Conservation (phyloP, 1,140 invertebrate species). For the Aricia agestis region DNA sequence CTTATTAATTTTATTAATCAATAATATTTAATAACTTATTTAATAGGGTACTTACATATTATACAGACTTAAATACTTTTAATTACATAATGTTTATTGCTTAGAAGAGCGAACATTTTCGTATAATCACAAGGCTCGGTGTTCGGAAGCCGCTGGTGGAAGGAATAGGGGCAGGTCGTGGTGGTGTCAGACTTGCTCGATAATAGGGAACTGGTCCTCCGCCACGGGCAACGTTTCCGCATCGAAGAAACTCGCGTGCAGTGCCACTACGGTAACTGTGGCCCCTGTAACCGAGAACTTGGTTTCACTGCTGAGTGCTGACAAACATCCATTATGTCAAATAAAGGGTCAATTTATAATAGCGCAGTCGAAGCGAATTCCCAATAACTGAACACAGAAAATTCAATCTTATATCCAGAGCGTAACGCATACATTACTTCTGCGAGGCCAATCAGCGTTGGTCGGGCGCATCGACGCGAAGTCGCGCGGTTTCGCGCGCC, state of each 20-base stretch:
- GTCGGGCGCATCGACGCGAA: too few relatives aligned
- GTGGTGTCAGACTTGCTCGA: constrained; percentile 65
- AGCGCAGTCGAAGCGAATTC: too few relatives aligned
- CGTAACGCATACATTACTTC: too few relatives aligned
- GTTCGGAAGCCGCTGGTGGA: constrained; percentile 3
- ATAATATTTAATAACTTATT: too few relatives aligned
- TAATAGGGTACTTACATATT: too few relatives aligned
- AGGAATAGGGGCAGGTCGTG: constrained; percentile 40
- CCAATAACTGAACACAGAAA: too few relatives aligned
- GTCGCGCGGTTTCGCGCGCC: too few relatives aligned
- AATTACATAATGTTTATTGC: not conserved
- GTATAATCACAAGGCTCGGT: not conserved
- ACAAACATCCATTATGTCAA: too few relatives aligned
- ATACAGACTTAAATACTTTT: not conserved
- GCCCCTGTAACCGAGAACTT: constrained; percentile 67
- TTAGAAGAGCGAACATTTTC: not conserved
- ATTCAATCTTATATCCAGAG: too few relatives aligned
- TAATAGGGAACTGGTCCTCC: constrained; percentile 58
- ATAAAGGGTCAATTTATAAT: too few relatives aligned
- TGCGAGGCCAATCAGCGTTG: too few relatives aligned
- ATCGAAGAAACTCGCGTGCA: constrained; percentile 88
- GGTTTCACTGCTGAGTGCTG: not conserved
- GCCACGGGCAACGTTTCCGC: constrained; percentile 75
- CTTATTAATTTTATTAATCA: too few relatives aligned
- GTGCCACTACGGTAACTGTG: constrained; percentile 84